Evolutionary conservation across 2,797 vertebrate species (phyloP).

Genomic region (Notoglanidium macrostoma): DNA sequence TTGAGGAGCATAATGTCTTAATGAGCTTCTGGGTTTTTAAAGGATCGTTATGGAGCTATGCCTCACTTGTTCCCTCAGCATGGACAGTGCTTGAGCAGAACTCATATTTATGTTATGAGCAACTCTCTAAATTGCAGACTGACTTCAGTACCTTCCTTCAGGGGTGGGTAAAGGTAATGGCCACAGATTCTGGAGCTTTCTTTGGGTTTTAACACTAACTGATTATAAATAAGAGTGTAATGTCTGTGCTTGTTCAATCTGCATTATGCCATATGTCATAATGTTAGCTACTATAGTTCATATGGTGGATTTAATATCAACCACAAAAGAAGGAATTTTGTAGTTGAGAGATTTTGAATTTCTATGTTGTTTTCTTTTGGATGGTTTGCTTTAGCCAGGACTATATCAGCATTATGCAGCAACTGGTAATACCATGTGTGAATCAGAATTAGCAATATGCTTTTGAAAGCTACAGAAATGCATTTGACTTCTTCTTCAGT

Average conservation of each 20-base stretch:
- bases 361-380: not conserved
- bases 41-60: constrained; percentile 57
- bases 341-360: not conserved
- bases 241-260: not conserved
- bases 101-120: constrained; percentile 46
- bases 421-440: not conserved
- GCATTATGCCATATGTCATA: not conserved
- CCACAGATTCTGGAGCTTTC: constrained; percentile 31
- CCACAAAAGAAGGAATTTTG: not conserved
- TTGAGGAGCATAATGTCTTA: constrained; percentile 52
- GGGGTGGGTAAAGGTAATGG: constrained; percentile 37
- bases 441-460: not conserved
- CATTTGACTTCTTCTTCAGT: not conserved
- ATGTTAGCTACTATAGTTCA: not conserved
- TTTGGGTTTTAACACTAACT: constrained; percentile 15
- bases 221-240: not conserved
- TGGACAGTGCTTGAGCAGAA: constrained; percentile 47
- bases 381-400: not conserved
- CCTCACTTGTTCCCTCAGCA: constrained; percentile 53
- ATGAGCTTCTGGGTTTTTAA: constrained; percentile 59
- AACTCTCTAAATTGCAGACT: constrained; percentile 44
- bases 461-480: not conserved
- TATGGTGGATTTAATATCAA: not conserved
- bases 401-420: not conserved
- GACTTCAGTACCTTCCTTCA: constrained; percentile 37